Conservation (phyloP, 2,888 invertebrate genomes). For the Tubulanus polymorphus region DNA sequence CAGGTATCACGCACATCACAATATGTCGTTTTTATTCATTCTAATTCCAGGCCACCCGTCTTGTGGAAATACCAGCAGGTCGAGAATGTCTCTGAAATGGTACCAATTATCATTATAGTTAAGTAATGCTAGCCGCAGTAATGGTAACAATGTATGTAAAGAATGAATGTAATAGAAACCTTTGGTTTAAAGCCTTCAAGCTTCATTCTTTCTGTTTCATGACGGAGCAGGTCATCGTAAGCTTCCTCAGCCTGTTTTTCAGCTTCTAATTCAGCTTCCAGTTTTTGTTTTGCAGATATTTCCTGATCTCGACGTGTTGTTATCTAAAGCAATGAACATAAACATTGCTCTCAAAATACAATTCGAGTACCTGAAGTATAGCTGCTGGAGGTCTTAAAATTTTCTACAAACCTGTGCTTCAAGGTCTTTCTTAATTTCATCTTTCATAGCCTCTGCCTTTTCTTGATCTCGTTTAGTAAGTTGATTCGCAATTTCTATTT, state of each 20-base stretch:
- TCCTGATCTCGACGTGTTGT: slow-evolving; percentile 27
- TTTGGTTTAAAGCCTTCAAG: slow-evolving; percentile 34
- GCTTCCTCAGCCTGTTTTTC: slow-evolving; percentile 35
- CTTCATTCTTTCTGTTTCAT: slow-evolving; percentile 41
- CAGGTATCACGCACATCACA: no score
- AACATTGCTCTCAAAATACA: no score
- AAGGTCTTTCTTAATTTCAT: slow-evolving; percentile 33
- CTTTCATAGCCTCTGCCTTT: slow-evolving; percentile 29
- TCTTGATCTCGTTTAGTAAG: slow-evolving; percentile 40
- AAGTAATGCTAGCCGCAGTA: no score
- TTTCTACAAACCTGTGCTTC: slow-evolving; percentile 37
- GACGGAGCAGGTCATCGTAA: slow-evolving; percentile 38
- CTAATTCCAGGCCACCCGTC: no score
- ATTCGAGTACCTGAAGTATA: no score
- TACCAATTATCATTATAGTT: no score
- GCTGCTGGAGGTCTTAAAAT: neutral
- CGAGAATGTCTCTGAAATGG: no score
- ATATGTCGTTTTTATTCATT: no score
- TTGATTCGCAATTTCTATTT: slow-evolving; percentile 49
- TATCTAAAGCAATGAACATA: slow-evolving; percentile 23
- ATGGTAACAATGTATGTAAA: no score
- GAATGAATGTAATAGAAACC: no score
- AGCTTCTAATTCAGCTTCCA: slow-evolving; percentile 28
- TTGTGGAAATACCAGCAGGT: no score
- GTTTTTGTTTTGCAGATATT: slow-evolving; percentile 18